These are phyloP conservation scores for Ophioderma brevispina DNA, from an alignment of 35 echinoderm and acorn worm genomes.

Conservation along the genomic window DNA sequence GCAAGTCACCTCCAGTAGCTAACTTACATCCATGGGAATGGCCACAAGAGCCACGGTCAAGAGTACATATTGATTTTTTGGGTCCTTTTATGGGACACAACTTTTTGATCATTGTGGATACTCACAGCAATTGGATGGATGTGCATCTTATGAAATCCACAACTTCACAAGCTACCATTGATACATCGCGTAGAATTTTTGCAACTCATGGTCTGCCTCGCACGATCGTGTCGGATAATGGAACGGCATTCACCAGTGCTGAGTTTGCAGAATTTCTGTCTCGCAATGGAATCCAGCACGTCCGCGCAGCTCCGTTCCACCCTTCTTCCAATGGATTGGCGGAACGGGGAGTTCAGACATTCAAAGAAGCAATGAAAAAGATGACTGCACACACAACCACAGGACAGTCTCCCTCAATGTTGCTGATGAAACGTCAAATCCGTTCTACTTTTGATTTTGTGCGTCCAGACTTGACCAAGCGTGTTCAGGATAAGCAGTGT, in stretches of 20 bases:
- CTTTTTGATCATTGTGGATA: slow-evolving; percentile 50
- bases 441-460: slow-evolving; percentile 21
- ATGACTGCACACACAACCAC: slow-evolving; percentile 38
- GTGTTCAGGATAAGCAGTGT: slow-evolving; percentile 21
- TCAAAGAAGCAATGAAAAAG: slow-evolving; percentile 32
- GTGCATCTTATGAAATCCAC: slow-evolving; percentile 11
- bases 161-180: slow-evolving; percentile 21
- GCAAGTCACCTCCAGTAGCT: too few species aligned
- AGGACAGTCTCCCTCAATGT: too few species aligned
- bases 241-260: slow-evolving; percentile 34
- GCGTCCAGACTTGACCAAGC: slow-evolving; percentile 8
- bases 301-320: too few species aligned
- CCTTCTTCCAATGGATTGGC: too few species aligned
- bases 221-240: slow-evolving; percentile 35
- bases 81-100: slow-evolving; percentile 28
- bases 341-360: slow-evolving; percentile 62
- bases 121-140: slow-evolving; percentile 35
- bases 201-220: slow-evolving; percentile 40
- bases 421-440: slow-evolving; percentile 25
- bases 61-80: slow-evolving; percentile 59
- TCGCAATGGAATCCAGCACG: too few species aligned
- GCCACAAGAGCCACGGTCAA: slow-evolving; percentile 30
- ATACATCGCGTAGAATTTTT: too few species aligned
- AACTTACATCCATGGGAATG: slow-evolving; percentile 61
- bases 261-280: slow-evolving; percentile 34